Conservation (phyloP, 2,797 vertebrate species). For the Sylvilagus floridanus region DNA sequence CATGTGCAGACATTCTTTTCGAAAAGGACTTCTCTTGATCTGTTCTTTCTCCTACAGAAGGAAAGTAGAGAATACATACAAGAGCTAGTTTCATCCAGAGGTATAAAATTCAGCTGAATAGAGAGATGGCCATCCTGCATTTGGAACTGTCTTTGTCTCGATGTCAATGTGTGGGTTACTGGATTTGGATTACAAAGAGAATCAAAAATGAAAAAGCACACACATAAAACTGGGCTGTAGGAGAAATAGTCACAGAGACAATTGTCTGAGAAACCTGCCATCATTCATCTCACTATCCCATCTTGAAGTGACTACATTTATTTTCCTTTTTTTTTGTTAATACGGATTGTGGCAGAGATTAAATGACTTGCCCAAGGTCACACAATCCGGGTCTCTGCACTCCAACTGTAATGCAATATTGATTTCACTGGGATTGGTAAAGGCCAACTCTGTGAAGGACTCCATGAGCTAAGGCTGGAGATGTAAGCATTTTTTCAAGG, state of each 20-base stretch:
- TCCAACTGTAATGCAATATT: slow-evolving; percentile 67
- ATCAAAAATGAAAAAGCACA: not conserved
- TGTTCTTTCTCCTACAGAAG: not conserved
- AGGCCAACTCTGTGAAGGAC: not conserved
- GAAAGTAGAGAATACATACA: not conserved
- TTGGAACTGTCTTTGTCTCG: slow-evolving; percentile 16
- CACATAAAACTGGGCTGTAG: not conserved
- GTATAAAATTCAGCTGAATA: not conserved
- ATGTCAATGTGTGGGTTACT: not conserved
- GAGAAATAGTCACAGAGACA: not conserved
- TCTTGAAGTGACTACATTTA: slow-evolving; percentile 39
- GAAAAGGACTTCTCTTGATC: not conserved
- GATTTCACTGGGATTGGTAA: slow-evolving; percentile 66
- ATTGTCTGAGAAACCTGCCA: not conserved
- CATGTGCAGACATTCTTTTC: not conserved
- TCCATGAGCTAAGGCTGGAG: not conserved
- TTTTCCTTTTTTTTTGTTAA: slow-evolving; percentile 4
- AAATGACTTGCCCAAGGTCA: slow-evolving; percentile 78
- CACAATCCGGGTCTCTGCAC: slow-evolving; percentile 35
- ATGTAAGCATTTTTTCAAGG: slow-evolving; percentile 25
- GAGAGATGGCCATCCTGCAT: not conserved
- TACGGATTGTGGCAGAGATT: slow-evolving; percentile 47
- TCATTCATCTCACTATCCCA: slow-evolving; percentile 67
- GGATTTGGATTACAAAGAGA: slow-evolving; percentile 48
- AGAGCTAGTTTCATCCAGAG: not conserved